Percentiles rank a stretch among this genome's conserved stretches.
Conservation (phyloP, 2,797 vertebrate species). For the Hyperoplus immaculatus region DNA sequence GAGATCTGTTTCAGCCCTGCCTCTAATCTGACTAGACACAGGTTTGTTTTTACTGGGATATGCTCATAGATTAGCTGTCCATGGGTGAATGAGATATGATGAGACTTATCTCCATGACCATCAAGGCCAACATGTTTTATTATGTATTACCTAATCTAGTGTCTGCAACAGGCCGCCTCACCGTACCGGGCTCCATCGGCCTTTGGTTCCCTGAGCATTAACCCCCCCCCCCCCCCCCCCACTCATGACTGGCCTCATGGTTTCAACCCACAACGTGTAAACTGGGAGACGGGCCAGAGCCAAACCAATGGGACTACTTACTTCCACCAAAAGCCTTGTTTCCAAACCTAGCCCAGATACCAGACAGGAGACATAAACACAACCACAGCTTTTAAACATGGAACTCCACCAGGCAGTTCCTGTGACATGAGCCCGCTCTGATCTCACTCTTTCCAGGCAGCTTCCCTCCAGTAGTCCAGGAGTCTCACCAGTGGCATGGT, state of each 20-base stretch:
- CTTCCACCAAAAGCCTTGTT: conserved; percentile 49
- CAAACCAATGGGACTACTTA: conserved; percentile 55
- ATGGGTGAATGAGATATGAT: conserved; percentile 18
- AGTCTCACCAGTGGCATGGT: conserved; percentile 49
- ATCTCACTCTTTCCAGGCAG: conserved; percentile 79
- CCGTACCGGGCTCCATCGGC: not conserved
- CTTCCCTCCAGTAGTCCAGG: conserved; percentile 50
- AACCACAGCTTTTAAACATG: conserved; percentile 63
- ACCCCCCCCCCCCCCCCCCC: conserved; percentile 39
- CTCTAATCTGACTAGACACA: conserved; percentile 27
- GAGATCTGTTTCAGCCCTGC: conserved; percentile 37
- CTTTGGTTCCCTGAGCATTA: conserved; percentile 21
- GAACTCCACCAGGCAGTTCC: conserved; percentile 68
- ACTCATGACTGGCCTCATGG: conserved; percentile 27
- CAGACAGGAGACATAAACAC: conserved; percentile 82
- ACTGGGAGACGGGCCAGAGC: conserved; percentile 51
- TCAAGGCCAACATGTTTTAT: conserved; percentile 7
- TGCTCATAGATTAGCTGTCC: conserved; percentile 28
- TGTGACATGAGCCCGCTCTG: conserved; percentile 73
- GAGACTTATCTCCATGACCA: not conserved
- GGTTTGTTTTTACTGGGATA: conserved; percentile 33
- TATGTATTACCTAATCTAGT: conserved; percentile 10
- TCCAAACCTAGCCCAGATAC: conserved; percentile 66
- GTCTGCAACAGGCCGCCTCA: conserved; percentile 1
- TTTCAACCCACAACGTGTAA: conserved; percentile 46